Conservation (phyloP, 2,888 invertebrate genomes). For the Euplexia lucipara region DNA sequence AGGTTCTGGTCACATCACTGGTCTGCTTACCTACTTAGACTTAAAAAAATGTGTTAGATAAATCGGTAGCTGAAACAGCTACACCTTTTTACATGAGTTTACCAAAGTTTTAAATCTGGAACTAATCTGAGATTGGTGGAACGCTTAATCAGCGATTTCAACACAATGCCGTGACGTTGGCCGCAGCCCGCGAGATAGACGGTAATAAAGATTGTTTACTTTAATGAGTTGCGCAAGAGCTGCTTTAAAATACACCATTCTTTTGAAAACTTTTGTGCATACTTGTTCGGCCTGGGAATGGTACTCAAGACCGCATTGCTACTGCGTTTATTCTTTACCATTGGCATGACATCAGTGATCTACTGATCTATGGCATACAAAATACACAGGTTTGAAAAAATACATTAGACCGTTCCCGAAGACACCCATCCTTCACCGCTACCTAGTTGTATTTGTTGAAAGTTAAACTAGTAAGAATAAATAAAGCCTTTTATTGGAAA, state of each 20-base stretch:
- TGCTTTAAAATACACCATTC: not conserved
- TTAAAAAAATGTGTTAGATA: slow-evolving; percentile 10
- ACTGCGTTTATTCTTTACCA: too few relatives aligned
- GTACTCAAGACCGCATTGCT: too few relatives aligned
- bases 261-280: not conserved
- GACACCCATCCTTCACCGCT: too few relatives aligned
- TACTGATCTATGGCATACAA: too few relatives aligned
- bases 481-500: not conserved
- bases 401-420: too few relatives aligned
- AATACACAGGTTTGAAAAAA: too few relatives aligned
- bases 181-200: slow-evolving; percentile 42
- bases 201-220: slow-evolving; percentile 50
- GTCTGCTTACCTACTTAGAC: too few relatives aligned
- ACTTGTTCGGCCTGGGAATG: not conserved
- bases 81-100: slow-evolving; percentile 34
- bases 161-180: slow-evolving; percentile 53
- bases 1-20: too few relatives aligned
- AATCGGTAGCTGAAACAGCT: slow-evolving; percentile 33
- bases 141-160: slow-evolving; percentile 56
- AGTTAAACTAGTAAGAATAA: too few relatives aligned
- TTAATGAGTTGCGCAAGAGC: slow-evolving; percentile 40
- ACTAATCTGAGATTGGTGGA: slow-evolving; percentile 57
- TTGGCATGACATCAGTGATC: too few relatives aligned
- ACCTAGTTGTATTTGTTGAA: too few relatives aligned
- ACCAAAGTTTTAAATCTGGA: slow-evolving; percentile 48